Evolutionary conservation across 2,797 vertebrate species (phyloP).

Genomic region (Picus viridis): DNA sequence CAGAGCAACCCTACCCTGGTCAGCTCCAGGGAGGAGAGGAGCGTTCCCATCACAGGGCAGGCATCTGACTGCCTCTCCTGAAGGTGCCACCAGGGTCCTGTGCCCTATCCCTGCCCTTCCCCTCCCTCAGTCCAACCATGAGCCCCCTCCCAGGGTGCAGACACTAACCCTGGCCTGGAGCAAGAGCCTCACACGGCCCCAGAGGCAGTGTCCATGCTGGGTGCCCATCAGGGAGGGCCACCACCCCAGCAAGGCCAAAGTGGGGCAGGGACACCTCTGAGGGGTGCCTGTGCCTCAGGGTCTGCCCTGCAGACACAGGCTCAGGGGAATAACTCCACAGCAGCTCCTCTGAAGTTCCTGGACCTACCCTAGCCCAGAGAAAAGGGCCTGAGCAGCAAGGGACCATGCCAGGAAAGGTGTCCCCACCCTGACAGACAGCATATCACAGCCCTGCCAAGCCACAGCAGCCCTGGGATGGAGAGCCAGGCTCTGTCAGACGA

Average conservation of each 20-base stretch:
- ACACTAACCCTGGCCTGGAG: not conserved
- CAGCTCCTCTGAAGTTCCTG: not conserved
- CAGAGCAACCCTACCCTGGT: not conserved
- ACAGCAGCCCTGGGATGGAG: not conserved
- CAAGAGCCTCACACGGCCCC: not conserved
- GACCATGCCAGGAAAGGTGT: not conserved
- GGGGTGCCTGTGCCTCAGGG: not conserved
- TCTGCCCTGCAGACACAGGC: fast-evolving
- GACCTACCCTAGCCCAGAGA: not conserved
- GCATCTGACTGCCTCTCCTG: not conserved
- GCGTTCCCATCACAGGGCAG: not conserved
- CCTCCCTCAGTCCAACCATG: not conserved
- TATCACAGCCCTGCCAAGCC: not conserved
- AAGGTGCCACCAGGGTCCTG: not conserved
- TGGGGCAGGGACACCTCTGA: not conserved
- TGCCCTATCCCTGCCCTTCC: not conserved
- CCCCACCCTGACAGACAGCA: not conserved
- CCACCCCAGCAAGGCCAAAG: not conserved
- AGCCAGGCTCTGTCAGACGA: fast-evolving
- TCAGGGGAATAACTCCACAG: not conserved
- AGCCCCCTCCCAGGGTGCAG: not conserved
- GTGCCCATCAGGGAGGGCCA: not conserved
- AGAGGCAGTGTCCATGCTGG: not conserved
- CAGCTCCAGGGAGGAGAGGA: not conserved
- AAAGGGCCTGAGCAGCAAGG: not conserved